A percentile compares a stretch with the other conserved stretches of the same genome.
phyloP scores from a whole-genome alignment of 2,113 vertebrate genomes.

The Amazona guildingii region DNA sequence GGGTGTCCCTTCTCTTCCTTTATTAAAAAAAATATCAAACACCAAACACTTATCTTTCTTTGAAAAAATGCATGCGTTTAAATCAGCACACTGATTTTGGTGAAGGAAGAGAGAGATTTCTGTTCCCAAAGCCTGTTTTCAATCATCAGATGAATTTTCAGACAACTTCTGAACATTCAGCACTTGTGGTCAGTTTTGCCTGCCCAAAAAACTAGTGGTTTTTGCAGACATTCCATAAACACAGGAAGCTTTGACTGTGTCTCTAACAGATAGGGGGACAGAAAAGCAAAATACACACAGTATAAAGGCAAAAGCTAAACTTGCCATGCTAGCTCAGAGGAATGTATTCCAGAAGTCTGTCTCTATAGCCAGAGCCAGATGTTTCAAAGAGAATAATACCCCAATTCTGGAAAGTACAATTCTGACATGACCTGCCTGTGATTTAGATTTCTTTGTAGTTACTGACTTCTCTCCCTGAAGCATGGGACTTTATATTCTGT shows the following conservation, averaged over 20 bases:
- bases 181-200: conserved; percentile 11
- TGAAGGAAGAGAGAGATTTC: neutral
- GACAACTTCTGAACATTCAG: conserved; percentile 39
- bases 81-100: neutral
- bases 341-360: neutral
- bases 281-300: neutral
- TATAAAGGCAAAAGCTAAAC: neutral
- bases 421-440: neutral
- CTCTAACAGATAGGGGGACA: conserved; percentile 57
- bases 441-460: neutral
- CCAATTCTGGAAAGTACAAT: neutral
- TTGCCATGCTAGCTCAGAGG: neutral
- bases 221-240: conserved; percentile 72
- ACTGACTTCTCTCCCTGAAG: neutral
- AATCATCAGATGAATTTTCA: conserved; percentile 46
- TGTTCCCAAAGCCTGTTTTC: conserved; percentile 26
- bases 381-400: neutral
- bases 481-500: neutral
- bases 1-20: neutral
- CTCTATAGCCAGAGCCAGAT: neutral
- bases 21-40: neutral
- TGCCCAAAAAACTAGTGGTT: conserved; percentile 1
- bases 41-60: neutral
- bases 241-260: conserved; percentile 63
- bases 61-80: neutral